Base-by-base conservation (phyloP, 2,113 vertebrate species). In the Genyomyrus donnyi region DNA sequence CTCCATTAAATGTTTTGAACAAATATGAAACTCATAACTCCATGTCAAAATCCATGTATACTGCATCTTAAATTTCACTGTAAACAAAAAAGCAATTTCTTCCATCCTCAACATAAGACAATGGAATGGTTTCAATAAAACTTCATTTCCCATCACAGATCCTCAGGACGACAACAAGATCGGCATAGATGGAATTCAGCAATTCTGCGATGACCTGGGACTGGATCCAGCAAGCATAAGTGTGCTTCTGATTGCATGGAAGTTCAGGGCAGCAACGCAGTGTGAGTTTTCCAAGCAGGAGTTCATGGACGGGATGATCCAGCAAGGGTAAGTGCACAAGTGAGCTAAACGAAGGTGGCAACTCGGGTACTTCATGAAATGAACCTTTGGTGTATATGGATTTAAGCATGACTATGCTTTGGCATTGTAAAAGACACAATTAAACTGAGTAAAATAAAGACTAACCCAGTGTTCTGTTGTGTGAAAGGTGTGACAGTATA, bases 81-180 rank as follows among this genome's bases (percentile, higher is more conserved):
- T 80, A 19, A 15, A 39, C 1, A 31, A 39, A 13, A 93, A 17
- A 93, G 92, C 91, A 91, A 3, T 52, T 31, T 86, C 21, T 86
- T 15, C 19, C 80, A 11, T 21, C 35, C 2, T 84, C 42, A 46
- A 24, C 5, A 85, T 13, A 48, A 42, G 62, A 24, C 45, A 13
- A 48, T 11, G 17, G 11, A 19, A 46, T 21, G 11, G 24, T 87
- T 87, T 27, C 13, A 35, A 50, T 35, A n/a, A 49, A 31, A 49
- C 49, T 50, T 31, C 3, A 49, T 92, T 91, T 88, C 88, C 90
- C 1, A 88, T 92, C 94, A 8, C 93, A 97, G 97, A 97, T 94
- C 97, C 97, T 94, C 96, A 97, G 92, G 97, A 97, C 94, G 97
- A 97, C 94, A 97, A 97, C 94, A 97, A 97, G 95, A 97, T 97